Conservation (phyloP, 1,140 invertebrate genomes). For the Aphelenchoides fujianensis region DNA sequence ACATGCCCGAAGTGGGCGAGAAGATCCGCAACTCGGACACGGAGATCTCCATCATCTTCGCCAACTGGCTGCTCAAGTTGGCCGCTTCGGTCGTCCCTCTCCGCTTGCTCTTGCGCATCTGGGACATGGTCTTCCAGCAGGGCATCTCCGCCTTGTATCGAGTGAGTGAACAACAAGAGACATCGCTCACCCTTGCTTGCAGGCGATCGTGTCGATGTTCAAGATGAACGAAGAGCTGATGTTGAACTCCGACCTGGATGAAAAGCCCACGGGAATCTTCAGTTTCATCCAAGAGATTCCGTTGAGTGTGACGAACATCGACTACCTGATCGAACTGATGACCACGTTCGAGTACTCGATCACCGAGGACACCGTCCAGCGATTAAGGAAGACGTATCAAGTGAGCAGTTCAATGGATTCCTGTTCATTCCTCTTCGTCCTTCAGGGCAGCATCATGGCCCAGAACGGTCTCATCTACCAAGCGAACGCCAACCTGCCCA, state of each 20-base stretch:
- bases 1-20: constrained; percentile 82
- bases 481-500: constrained; percentile 78
- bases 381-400: constrained; percentile 60
- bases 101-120: constrained; percentile 87
- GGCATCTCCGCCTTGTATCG: constrained; percentile 94
- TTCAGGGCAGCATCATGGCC: constrained; percentile 83
- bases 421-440: constrained; percentile 57
- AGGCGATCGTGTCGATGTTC: constrained; percentile 53
- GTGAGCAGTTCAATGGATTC: constrained; percentile 60
- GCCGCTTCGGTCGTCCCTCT: constrained; percentile 97
- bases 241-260: constrained; percentile 27
- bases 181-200: constrained; percentile 65
- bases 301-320: constrained; percentile 35
- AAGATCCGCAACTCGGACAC: constrained; percentile 83
- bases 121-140: constrained; percentile 90
- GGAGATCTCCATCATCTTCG: constrained; percentile 85
- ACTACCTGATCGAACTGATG: constrained; percentile 66
- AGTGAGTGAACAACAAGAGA: constrained; percentile 83
- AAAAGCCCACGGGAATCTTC: constrained; percentile 52
- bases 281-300: constrained; percentile 49
- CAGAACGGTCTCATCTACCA: constrained; percentile 73
- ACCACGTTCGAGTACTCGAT: constrained; percentile 60
- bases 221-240: constrained; percentile 59
- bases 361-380: constrained; percentile 51
- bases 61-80: constrained; percentile 96